Percentiles rank a stretch among this genome's conserved stretches.
Conservation (phyloP, 2,113 vertebrate genomes). For the Strix aluco region DNA sequence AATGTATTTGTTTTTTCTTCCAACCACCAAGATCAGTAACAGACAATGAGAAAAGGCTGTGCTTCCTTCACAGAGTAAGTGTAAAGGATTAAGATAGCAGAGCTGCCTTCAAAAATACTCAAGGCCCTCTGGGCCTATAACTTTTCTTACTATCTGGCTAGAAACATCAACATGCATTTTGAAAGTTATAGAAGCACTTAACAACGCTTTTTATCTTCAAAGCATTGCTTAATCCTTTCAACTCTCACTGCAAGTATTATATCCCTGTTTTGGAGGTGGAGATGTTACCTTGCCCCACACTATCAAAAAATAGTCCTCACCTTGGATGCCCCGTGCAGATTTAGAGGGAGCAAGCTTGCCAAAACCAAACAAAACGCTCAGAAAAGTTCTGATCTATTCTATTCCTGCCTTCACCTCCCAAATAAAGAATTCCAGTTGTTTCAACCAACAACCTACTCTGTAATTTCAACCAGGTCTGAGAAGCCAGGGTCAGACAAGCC, state of each 20-base stretch:
- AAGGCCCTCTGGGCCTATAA: constrained; percentile 1
- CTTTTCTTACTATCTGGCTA: constrained; percentile 21
- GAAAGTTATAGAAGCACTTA: background rate
- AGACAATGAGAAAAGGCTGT: background rate
- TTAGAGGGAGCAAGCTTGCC: background rate
- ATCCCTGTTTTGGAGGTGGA: background rate
- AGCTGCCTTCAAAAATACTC: background rate
- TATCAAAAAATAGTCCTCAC: background rate
- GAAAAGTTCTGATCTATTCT: background rate
- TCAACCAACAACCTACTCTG: background rate
- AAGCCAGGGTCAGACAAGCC: background rate
- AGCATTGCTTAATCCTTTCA: constrained; percentile 37
- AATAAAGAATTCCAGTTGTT: background rate
- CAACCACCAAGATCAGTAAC: background rate
- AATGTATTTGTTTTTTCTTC: background rate
- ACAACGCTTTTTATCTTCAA: constrained; percentile 56
- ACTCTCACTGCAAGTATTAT: background rate
- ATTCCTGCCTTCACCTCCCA: background rate
- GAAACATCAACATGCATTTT: background rate
- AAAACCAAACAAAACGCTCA: background rate
- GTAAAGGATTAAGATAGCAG: background rate
- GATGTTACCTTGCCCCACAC: background rate
- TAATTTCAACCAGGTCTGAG: background rate
- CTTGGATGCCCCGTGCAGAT: background rate
- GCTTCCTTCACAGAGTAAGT: background rate